Conservation (phyloP, 2,888 invertebrate genomes). For the Perizoma affinitatum region DNA sequence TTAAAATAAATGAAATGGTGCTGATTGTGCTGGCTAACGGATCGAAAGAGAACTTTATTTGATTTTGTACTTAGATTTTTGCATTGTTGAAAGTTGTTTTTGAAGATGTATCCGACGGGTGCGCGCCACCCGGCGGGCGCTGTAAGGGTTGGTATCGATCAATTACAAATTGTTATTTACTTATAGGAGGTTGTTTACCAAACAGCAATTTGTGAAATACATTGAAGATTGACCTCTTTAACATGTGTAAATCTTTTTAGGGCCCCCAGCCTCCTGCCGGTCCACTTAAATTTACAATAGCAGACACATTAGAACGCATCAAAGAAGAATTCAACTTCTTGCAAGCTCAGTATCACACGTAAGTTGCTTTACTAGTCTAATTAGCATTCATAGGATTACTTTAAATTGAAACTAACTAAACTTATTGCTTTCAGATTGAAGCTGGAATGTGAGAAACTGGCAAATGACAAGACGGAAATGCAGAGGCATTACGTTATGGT, state of each 20-base stretch:
- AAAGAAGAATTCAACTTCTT: slow-evolving; percentile 98
- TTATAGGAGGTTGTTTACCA: neutral
- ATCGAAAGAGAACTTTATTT: slow-evolving; percentile 71
- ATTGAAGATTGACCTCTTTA: slow-evolving; percentile 4
- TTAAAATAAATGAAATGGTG: slow-evolving; percentile 67
- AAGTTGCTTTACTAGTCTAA: slow-evolving; percentile 71
- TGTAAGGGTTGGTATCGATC: slow-evolving; percentile 85
- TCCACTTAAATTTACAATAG: slow-evolving; percentile 96
- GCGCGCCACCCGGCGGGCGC: slow-evolving; percentile 90
- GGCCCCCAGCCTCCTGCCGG: slow-evolving; percentile 94
- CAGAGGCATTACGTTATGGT: slow-evolving; percentile 99
- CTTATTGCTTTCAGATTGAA: slow-evolving; percentile 89
- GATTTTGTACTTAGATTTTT: slow-evolving; percentile 49
- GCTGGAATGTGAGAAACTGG: slow-evolving; percentile 98
- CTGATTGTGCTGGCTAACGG: slow-evolving; percentile 61
- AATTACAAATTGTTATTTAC: slow-evolving; percentile 22
- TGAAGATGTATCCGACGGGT: slow-evolving; percentile 89
- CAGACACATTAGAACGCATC: slow-evolving; percentile 96
- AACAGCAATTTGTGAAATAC: slow-evolving; percentile 3
- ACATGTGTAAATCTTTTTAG: slow-evolving; percentile 65
- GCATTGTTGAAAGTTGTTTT: slow-evolving; percentile 42
- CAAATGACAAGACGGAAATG: slow-evolving; percentile 99
- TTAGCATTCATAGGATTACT: slow-evolving; percentile 3
- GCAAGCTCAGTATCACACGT: slow-evolving; percentile 98
- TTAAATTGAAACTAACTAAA: slow-evolving; percentile 23